Base-by-base conservation (phyloP, 1,140 invertebrate species). In the Drosophila prosaltans region DNA sequence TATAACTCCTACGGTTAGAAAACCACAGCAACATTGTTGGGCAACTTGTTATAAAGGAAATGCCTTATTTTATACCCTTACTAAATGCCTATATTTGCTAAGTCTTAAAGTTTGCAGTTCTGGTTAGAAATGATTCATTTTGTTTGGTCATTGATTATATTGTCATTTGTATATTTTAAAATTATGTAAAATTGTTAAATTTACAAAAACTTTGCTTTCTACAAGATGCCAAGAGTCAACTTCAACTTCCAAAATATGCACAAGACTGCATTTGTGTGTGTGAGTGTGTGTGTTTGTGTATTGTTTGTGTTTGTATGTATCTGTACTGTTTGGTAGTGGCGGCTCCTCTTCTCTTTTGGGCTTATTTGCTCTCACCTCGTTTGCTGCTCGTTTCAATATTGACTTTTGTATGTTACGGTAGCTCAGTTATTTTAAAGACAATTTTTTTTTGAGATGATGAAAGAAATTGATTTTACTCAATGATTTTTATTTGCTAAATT, bases 161-260 rank as follows among this genome's bases (percentile, higher is more conserved):
- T 21, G 21, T 21, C 7, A 21, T 0, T 21, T 48, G 45, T 48
- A 10, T 2, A 51, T 51, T 24, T 8, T 24, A 51, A 51, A 51
- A 51, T 21, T 48, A 48, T 48, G 16, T 36, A 36, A 36, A 36
- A 30, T 16, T 16, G 16, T 16, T 16, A 16, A 16, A 16, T 16
- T 16, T 16, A 16, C 16, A 16, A 16, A 41, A 16, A 32, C 65
- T 6, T 66, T 36, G 59, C 57, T 48, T 51, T 61, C 3, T 6
- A 21, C 43, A 63, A 77, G 73, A 80, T 88, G 83, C 72, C 72
- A 74, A 88, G 72, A 86, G 83, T 88, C 76, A 88, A 83, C 84
- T 80, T 32, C 45, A 51, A 51, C 45, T 51, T 55, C 79, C 57
- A 48, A 77, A 64, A 79, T 83, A 64, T 69, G 69, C 69, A 65